Evolutionary conservation across 1,140 invertebrate species (phyloP).

Genomic region (Dreissena rostriformis): DNA sequence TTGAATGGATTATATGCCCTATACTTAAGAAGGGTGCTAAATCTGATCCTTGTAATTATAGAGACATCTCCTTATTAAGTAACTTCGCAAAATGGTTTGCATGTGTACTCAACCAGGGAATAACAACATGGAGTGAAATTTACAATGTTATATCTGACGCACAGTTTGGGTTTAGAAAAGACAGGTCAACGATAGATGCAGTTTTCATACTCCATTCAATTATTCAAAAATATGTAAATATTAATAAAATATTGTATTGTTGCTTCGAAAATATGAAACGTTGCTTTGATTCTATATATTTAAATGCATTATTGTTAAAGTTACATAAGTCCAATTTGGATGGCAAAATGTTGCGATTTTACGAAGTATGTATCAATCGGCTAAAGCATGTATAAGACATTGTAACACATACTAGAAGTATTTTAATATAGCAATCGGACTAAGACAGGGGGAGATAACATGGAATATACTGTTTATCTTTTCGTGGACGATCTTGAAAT

Average conservation of each 20-base stretch:
- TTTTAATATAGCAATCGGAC: slow-evolving; percentile 12
- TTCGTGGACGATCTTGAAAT: slow-evolving; percentile 34
- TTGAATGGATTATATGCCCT: too few relatives aligned
- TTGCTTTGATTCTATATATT: neutral
- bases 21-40: too few relatives aligned
- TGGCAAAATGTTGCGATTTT: slow-evolving; percentile 8
- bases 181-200: neutral
- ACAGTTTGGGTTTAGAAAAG: neutral
- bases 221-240: slow-evolving; percentile 16
- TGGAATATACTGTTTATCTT: slow-evolving; percentile 20
- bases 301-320: slow-evolving; percentile 17
- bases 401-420: slow-evolving; percentile 25
- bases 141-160: neutral
- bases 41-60: too few relatives aligned
- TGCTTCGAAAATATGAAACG: neutral
- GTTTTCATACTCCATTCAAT: slow-evolving; percentile 1
- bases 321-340: neutral
- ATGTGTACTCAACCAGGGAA: neutral
- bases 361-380: slow-evolving; percentile 21
- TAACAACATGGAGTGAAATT: neutral
- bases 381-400: slow-evolving; percentile 3
- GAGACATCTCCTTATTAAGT: too few relatives aligned
- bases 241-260: slow-evolving; percentile 4
- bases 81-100: too few relatives aligned
- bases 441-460: slow-evolving; percentile 41